Evolutionary conservation across 2,113 vertebrate genomes (phyloP).

Genomic region (Microcebus murinus): DNA sequence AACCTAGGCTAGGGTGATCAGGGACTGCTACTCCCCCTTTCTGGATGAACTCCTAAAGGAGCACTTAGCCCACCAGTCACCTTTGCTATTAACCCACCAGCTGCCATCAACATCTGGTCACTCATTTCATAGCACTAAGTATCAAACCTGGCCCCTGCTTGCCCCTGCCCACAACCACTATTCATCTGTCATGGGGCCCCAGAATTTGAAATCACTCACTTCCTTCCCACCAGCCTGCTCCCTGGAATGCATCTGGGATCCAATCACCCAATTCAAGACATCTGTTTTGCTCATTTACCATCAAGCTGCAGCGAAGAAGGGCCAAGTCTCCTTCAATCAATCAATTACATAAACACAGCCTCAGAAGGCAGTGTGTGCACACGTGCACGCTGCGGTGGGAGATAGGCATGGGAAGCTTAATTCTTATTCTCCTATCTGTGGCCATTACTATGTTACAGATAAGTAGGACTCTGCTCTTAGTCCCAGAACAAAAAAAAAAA

Average conservation of each 20-base stretch:
- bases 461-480: not conserved
- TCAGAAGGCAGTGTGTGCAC: not conserved
- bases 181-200: constrained; percentile 69
- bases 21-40: not conserved
- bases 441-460: constrained; percentile 43
- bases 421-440: constrained; percentile 53
- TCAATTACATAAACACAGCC: constrained; percentile 78
- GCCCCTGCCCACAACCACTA: constrained; percentile 25
- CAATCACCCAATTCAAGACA: constrained; percentile 81
- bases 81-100: constrained; percentile 57
- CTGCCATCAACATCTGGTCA: constrained; percentile 44
- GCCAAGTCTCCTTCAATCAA: constrained; percentile 79
- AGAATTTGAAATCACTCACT: constrained; percentile 77
- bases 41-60: constrained; percentile 37
- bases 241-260: constrained; percentile 60
- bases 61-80: constrained; percentile 24
- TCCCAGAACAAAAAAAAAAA: constrained; percentile 42
- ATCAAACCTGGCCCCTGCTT: constrained; percentile 7
- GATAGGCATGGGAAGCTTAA: not conserved
- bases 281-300: constrained; percentile 81
- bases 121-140: constrained; percentile 58
- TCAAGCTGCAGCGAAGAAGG: constrained; percentile 78
- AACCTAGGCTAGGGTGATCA: not conserved
- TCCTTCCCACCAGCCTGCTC: constrained; percentile 53
- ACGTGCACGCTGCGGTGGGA: not conserved